Conservation (phyloP, 1,140 invertebrate genomes). For the Cotesia chilonis region DNA sequence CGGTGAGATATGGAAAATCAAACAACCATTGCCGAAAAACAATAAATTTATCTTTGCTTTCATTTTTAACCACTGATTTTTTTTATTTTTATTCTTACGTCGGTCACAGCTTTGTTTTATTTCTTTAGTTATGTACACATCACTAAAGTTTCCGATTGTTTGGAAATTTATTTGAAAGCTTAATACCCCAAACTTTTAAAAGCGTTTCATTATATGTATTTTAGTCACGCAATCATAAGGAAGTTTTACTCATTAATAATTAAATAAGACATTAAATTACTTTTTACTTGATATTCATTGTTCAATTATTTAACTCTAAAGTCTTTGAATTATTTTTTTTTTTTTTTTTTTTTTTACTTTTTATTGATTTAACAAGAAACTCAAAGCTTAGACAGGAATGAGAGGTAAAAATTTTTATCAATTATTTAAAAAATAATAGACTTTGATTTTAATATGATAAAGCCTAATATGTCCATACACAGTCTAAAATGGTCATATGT, state of each 20-base stretch:
- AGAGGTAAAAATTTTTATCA: no score
- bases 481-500: no score
- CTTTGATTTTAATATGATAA: no score
- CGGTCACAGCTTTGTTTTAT: neutral
- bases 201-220: slow-evolving; percentile 7
- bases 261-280: slow-evolving; percentile 26
- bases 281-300: slow-evolving; percentile 15
- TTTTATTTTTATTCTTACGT: neutral
- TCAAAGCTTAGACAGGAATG: no score
- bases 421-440: no score
- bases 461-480: no score
- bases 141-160: slow-evolving; percentile 20
- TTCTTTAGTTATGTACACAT: neutral
- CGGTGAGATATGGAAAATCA: no score
- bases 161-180: slow-evolving; percentile 23
- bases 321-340: neutral
- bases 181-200: neutral
- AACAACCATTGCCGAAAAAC: no score
- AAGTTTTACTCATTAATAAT: slow-evolving; percentile 19
- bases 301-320: neutral
- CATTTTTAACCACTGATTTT: neutral
- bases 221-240: slow-evolving; percentile 24
- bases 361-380: neutral
- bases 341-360: slow-evolving; percentile 1
- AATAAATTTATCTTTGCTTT: no score